Evolutionary conservation across 2,797 vertebrate species (phyloP).

Genomic region (Discoglossus pictus): DNA sequence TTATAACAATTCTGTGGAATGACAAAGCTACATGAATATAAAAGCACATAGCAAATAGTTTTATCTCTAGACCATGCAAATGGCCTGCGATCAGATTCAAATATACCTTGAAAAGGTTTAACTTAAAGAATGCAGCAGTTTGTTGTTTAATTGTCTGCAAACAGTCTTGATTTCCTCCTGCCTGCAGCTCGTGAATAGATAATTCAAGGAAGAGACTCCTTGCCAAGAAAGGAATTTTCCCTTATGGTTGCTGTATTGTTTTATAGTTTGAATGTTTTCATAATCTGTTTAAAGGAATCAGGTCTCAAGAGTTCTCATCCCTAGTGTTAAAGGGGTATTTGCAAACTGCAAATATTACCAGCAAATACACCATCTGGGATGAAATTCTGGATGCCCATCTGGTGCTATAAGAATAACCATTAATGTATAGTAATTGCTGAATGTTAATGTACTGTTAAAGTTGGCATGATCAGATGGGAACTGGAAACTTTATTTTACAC

Average conservation of each 20-base stretch:
- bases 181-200: conserved; percentile 1
- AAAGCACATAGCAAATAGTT: too few species aligned
- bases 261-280: conserved; percentile 19
- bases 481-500: too few species aligned
- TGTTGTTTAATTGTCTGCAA: conserved; percentile 28
- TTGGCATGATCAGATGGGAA: not conserved
- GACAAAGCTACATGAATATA: too few species aligned
- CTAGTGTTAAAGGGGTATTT: conserved; percentile 21
- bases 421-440: conserved; percentile 15
- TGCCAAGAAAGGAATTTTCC: not conserved
- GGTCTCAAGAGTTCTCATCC: conserved; percentile 20
- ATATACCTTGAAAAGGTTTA: not conserved
- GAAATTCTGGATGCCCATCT: conserved; percentile 10
- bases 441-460: conserved; percentile 18
- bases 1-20: too few species aligned
- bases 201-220: conserved; percentile 6
- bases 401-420: conserved; percentile 6
- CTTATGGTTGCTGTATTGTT: not conserved
- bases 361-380: conserved; percentile 23
- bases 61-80: not conserved
- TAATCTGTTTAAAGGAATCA: conserved; percentile 33
- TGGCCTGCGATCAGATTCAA: not conserved
- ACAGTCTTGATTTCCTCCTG: conserved; percentile 14
- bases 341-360: not conserved
- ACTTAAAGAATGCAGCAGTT: not conserved